Evolutionary conservation across 2,113 vertebrate species (phyloP), one percentile per base, ranked within the genome.

Genomic region (Anoura caudifer): DNA sequence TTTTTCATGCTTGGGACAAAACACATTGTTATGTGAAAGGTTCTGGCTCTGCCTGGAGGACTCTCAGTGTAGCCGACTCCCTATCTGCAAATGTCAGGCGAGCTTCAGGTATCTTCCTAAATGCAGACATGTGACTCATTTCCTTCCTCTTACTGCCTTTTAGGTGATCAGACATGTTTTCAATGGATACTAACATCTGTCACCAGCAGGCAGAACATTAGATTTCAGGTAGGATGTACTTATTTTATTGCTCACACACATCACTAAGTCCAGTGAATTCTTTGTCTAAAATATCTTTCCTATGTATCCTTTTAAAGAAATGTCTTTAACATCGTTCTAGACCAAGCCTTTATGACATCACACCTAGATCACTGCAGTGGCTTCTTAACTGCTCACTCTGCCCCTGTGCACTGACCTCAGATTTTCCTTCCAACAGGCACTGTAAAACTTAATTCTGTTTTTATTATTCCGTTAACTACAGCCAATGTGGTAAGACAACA

Each of bases 11-110:
- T 16, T 67, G 45, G 20, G 33, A 79, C 52, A 94, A 81, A 89
- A 41, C 15, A 59, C 31, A 13, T 12, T 26, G 16, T 13, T 61
- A 72, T 93, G 86, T 72, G 72, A 45, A 77, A 91, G 41, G 20
- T 47, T 81, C 52, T 81, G 14, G 11, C 72, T 86, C 95, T 87
- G 47, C 67, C 77, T 59, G 59, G 50, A 93, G n/a, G 36, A 75
- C 28, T 91, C 52, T 52, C n/a, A 1, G 50, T n/a, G 33, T 6
- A 54, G 61, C 26, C 69, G 52, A 77, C 50, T 70, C 54, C 72
- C 81, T 75, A n/a, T 56, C 61, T 67, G 82, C 87, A 93, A 86
- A 95, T 38, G 79, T 87, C 69, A 91, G 52, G n/a, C 28, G 38
- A 91, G 41, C 59, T 59, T 83, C 47, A 75, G 52, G 22, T 19